Evolutionary conservation across 2,888 invertebrate species (phyloP).

Genomic region (Eristalinus aeneus): DNA sequence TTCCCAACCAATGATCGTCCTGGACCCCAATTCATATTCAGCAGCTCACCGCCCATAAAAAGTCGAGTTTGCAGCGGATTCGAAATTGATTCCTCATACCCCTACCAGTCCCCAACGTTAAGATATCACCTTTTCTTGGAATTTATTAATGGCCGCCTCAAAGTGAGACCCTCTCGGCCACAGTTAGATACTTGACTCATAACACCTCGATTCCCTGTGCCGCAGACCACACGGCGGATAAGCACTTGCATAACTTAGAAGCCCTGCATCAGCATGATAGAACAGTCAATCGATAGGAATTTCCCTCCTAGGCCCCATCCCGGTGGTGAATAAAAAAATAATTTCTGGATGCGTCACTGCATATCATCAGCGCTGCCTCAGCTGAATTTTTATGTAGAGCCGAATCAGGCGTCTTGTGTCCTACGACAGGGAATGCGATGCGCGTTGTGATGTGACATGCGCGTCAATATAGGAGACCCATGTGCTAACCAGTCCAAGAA

Average conservation of each 20-base stretch:
- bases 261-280: not conserved
- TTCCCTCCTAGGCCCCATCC: not conserved
- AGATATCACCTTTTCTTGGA: too few species aligned
- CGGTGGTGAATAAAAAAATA: not conserved
- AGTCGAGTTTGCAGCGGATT: too few species aligned
- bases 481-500: not conserved
- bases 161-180: not conserved
- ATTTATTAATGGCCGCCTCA: too few species aligned
- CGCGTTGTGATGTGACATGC: not conserved
- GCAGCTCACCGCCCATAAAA: too few species aligned
- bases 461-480: not conserved
- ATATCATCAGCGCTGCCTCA: not conserved
- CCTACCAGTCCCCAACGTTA: too few species aligned
- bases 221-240: not conserved
- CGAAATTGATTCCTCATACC: too few species aligned
- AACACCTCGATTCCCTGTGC: not conserved
- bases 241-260: not conserved
- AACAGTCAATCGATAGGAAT: conserved; percentile 9
- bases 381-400: conserved; percentile 22
- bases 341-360: not conserved
- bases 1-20: too few species aligned
- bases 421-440: not conserved
- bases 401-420: not conserved
- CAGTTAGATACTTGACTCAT: not conserved
- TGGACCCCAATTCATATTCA: too few species aligned